A percentile compares a stretch with the other conserved stretches of the same genome.
These are phyloP conservation scores for Catocala fraxini DNA, from an alignment of 2,888 invertebrate genomes.

Conservation along the genomic window DNA sequence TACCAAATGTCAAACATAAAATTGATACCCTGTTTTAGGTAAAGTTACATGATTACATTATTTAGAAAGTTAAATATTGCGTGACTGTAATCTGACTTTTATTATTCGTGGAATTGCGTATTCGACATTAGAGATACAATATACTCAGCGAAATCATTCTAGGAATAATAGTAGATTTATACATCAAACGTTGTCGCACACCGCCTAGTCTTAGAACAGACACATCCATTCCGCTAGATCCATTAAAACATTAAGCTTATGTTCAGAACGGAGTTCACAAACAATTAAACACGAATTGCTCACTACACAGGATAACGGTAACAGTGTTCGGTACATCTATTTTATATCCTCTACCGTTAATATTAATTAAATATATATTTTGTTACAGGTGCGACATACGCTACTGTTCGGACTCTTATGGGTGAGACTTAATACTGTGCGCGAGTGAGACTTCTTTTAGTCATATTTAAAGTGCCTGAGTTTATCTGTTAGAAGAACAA, in stretches of 20 bases:
- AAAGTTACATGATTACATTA: conserved; percentile 39
- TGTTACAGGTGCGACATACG: conserved; percentile 45
- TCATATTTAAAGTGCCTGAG: conserved; percentile 50
- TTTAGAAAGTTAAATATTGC: conserved; percentile 32
- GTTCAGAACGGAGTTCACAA: conserved; percentile 18
- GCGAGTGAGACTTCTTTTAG: conserved; percentile 32
- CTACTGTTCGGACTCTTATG: conserved; percentile 16
- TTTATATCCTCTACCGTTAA: conserved; percentile 3
- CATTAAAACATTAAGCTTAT: conserved; percentile 19
- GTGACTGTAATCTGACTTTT: conserved; percentile 34
- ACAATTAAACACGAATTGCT: conserved; percentile 16
- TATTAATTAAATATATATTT: conserved; percentile 20
- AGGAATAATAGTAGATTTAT: not conserved
- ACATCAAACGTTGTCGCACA: conserved; percentile 1
- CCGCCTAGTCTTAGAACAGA: not conserved
- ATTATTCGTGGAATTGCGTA: conserved; percentile 7
- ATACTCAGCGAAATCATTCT: conserved; percentile 6
- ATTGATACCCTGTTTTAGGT: conserved; percentile 31
- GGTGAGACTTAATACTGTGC: conserved; percentile 29
- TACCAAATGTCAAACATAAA: conserved; percentile 31
- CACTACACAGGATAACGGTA: conserved; percentile 12
- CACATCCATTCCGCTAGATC: conserved; percentile 17
- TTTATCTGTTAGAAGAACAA: conserved; percentile 32
- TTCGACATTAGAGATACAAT: conserved; percentile 5
- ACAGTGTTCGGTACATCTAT: conserved; percentile 3